Evolutionary conservation across 1,140 invertebrate genomes (phyloP), one percentile per base, ranked within the genome.

Genomic region (Drosophila leontia): DNA sequence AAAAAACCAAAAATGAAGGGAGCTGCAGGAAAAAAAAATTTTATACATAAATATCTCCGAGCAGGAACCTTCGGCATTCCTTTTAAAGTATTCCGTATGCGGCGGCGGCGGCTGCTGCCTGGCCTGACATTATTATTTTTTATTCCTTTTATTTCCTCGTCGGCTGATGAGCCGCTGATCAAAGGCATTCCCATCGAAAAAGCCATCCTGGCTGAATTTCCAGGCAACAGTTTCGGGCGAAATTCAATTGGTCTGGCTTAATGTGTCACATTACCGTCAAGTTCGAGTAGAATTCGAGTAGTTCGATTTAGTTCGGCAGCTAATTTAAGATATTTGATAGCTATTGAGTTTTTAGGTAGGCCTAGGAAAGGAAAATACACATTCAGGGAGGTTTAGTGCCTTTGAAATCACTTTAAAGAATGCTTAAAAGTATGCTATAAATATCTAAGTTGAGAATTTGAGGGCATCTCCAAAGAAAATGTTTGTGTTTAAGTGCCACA

Each of bases 11-110:
- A 50, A n/a, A n/a, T 41, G 34, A 67, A 55, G 65, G 19, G n/a
- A 34, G 37, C 32, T 45, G 35, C 47, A 45, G 29, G n/a, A 44
- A 29, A 17, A 60, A 78, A 68, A 77, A 60, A 62, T 53, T 55
- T 32, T 79, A 60, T 72, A 79, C 75, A 78, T 78, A 78, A 78
- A 78, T 78, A 78, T 78, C 65, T 77, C 42, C 26, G 39, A 57
- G 75, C 58, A 45, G 44, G 39, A 64, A 78, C 76, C 76, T 79
- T 78, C 57, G 58, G 64, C 65, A 78, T 78, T 78, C 76, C 76
- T 62, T 63, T 76, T 58, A 62, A 78, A 77, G 75, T 78, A 78
- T 78, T 78, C 34, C 48, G 56, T 56, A 59, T 78, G 57, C 57
- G 72, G 70, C n/a, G n/a, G n/a, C 69, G 67, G 50, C 58, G 7